Base-by-base conservation (phyloP, 2,888 invertebrate genomes). In the Leptinotarsa peninsularis region DNA sequence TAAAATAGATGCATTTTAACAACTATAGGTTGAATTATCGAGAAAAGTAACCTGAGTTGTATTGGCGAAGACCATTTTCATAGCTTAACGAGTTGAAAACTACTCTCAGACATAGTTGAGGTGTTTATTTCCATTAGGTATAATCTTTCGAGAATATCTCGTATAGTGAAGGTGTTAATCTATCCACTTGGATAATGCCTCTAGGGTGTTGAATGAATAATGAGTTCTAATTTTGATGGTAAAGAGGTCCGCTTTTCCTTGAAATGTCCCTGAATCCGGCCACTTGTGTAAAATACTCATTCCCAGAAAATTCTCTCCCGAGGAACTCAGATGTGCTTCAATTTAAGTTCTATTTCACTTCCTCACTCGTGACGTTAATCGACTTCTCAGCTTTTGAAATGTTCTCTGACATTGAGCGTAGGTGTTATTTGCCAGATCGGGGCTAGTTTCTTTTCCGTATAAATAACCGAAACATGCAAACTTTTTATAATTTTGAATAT, bases 261-360 rank as follows among this genome's bases (percentile, higher is more conserved):
- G 68, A 52, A 72, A 71, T 63, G 67, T 60, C 73, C 66, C 74
- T 74, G 75, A 66, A 69, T 72, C 72, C 70, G 85, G 82, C 81
- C 84, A 83, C 84, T 85, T 85, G 85, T 84, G 86, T 87, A 87
- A 87, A 87, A 86, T 85, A 86, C 83, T 83, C 84, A 80, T 81
- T 83, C 82, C 82, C 83, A 84, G 85, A 85, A 85, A 86, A 85
- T 85, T 85, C 85, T 82, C 83, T 82, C 82, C 83, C 86, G 84
- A 86, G 86, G 85, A 87, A 85, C 86, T 86, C 84, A 85, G 86
- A 87, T 88, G 87, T 86, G 86, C 87, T 84, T 87, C 87, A 88
- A 88, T 88, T 88, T 87, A 87, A 86, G 86, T 87, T 85, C 87
- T 87, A 88, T 88, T 87, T 88, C 88, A 88, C 87, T 87, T 87